These are phyloP conservation scores for Hemiscyllium ocellatum DNA, from an alignment of 2,113 vertebrate genomes.

Conservation along the genomic window DNA sequence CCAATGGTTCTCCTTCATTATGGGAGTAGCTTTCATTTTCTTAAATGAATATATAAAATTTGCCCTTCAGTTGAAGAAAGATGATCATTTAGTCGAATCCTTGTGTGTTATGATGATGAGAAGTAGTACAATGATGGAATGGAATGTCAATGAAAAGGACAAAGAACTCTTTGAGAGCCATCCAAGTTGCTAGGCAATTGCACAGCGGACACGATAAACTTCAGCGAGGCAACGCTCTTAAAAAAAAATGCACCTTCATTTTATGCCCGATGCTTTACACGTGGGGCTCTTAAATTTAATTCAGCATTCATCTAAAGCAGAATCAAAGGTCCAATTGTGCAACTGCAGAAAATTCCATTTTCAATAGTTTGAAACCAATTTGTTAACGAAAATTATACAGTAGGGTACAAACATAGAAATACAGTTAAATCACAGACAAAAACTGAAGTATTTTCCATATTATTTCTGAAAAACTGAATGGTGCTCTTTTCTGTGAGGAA, in stretches of 20 bases:
- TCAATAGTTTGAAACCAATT: background rate
- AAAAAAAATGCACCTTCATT: conserved; percentile 70
- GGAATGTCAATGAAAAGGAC: conserved; percentile 62
- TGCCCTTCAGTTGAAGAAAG: background rate
- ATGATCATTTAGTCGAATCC: conserved; percentile 47
- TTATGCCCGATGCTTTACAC: conserved; percentile 58
- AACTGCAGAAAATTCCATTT: background rate
- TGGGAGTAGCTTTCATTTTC: background rate
- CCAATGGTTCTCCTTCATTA: background rate
- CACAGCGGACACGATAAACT: conserved; percentile 73
- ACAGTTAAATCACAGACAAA: background rate
- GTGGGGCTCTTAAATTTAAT: conserved; percentile 52
- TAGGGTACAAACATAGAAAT: background rate
- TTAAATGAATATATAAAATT: background rate
- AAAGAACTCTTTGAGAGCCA: conserved; percentile 76
- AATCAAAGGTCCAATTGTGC: conserved; percentile 10
- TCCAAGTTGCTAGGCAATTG: conserved; percentile 76
- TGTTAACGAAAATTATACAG: background rate
- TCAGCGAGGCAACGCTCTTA: conserved; percentile 64
- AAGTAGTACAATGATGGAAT: conserved; percentile 58
- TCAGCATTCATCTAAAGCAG: conserved; percentile 60
- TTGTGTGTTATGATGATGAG: conserved; percentile 59
- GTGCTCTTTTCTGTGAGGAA: background rate
- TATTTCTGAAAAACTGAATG: background rate
- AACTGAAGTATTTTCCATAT: background rate